Evolutionary conservation across 1,140 invertebrate genomes (phyloP), one percentile per base, ranked within the genome.

Genomic region (Subanguina moxae): DNA sequence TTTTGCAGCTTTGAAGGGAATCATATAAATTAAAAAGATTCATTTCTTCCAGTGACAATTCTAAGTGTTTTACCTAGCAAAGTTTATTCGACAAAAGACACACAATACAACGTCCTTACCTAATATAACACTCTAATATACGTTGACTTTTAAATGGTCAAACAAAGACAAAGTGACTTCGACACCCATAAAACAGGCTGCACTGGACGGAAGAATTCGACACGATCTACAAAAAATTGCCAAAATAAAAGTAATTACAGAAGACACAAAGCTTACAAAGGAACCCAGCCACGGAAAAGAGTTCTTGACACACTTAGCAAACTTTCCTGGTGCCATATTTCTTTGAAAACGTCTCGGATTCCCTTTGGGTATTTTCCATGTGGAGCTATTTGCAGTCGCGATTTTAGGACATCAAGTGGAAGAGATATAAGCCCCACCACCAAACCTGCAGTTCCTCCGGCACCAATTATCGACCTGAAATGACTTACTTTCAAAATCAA

Each of bases 381-480:
- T 19, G 91, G 90, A 42, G 92, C 91, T 87, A 79, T 97, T 87
- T 99, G 95, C 57, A 96, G 84, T 67, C 94, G 87, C 82, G 94
- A 97, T 84, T 99, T 99, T 28, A 98, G 85, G 32, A 97, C 93
- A 87, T 99, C 95, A 57, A 93, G 89, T 19, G 94, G 93, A 86
- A 98, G 94, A 72, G 91, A 94, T 43, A 97, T 88, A 11, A 90
- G 80, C 95, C 95, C 98, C 84, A 97, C 97, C 71, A 90, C 88
- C 79, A 97, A 92, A 63, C 95, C 95, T 67, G 95, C 94, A 82
- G 89, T 89, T 59, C 95, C 95, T 71, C 95, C 95, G 73, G 94
- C 92, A 72, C n/a, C 48, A 11, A 38, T 38, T 38, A 38, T 38
- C 11, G 32, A 38, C 32, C 32, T 38, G 11, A 11, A 38, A 5